Percentiles rank a stretch among this genome's conserved stretches.
Evolutionary conservation across 2,797 vertebrate species (phyloP).

Genomic region (Melanotaenia boesemani): DNA sequence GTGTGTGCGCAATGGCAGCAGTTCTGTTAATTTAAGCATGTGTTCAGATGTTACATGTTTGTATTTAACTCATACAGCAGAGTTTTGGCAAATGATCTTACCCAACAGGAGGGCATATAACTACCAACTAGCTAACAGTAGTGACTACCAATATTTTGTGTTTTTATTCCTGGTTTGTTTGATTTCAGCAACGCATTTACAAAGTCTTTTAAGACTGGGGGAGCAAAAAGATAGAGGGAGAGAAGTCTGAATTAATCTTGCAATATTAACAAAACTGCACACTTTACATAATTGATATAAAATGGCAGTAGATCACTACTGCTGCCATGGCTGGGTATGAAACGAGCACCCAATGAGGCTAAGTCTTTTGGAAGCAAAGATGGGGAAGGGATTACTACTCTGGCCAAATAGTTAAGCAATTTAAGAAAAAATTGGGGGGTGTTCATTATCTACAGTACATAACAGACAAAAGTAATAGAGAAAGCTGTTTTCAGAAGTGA

Average conservation of each 20-base stretch:
- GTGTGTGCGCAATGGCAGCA: background rate
- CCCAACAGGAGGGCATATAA: background rate
- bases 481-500: background rate
- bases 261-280: no score
- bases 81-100: background rate
- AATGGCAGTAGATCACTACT: background rate
- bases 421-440: no score
- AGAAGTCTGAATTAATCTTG: no score
- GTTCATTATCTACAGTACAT: background rate
- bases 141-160: background rate
- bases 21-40: background rate
- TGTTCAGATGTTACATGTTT: background rate
- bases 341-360: background rate
- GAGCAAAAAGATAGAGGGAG: no score
- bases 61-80: background rate
- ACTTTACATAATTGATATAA: background rate
- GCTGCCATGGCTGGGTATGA: background rate
- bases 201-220: no score
- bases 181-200: no score
- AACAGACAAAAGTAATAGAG: background rate
- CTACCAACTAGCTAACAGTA: background rate
- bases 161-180: background rate
- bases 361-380: background rate
- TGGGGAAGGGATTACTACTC: background rate
- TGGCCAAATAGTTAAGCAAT: no score